Base-by-base conservation (phyloP, 2,113 vertebrate species). In the Myotis brandtii region DNA sequence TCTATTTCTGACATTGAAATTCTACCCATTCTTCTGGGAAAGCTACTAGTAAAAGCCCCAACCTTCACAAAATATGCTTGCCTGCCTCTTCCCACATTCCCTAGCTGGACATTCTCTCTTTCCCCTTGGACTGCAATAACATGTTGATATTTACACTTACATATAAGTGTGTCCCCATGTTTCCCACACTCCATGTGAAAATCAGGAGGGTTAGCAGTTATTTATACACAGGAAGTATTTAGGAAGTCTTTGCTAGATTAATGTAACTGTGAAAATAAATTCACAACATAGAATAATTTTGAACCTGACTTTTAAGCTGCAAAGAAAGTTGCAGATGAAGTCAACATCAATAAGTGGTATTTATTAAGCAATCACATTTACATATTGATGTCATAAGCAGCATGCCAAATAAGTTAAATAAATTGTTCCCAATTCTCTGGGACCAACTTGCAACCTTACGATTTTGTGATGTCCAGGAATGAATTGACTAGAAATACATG, bases 321-420 rank as follows among this genome's bases (percentile, higher is more conserved):
- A 96, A 77, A 85, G 48, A 83, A 96, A 95, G 86, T 96, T 91
- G 43, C 46, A 83, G 69, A 95, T 94, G 86, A 89, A 97, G 77
- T 94, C 88, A 83, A 93, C 69, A 89, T 96, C 91, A 96, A 83
- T 97, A 96, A 94, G 62, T 91, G 48, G 37, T 95, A 94, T 93
- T 96, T 96, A 96, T 97, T 97, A 97, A 97, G 86, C 75, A 93
- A 93, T 93, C 73, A 86, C 69, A 96, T 97, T 96, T 93, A 89
- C 95, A 95, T 97, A 97, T 89, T 91, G 89, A 94, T 96, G 86
- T 80, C 89, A 96, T 94, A 95, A 97, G 86, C 91, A 89, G n/a
- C 67, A 79, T 91, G 73, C 62, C 73, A 91, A 82, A 48, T 85
- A 95, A 92, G n/a, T 94, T 76, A 92, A 82, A 94, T 75, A 96